Percentiles rank a stretch among this genome's conserved stretches.
Conservation (phyloP, 2,797 vertebrate genomes). For the Rhodeus uyekii region DNA sequence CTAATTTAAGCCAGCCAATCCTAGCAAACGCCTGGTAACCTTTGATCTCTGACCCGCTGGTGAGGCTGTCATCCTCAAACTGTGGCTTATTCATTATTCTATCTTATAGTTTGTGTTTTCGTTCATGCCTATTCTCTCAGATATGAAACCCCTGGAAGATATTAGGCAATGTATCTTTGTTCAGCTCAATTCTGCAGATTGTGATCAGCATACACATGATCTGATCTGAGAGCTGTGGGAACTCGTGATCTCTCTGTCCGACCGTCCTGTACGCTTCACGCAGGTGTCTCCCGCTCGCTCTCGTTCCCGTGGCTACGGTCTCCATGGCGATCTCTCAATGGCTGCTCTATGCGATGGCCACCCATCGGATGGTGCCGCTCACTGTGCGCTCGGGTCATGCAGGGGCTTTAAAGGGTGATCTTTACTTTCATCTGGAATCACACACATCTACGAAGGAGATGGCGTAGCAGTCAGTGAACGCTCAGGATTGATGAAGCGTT, state of each 20-base stretch:
- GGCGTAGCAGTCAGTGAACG: no score
- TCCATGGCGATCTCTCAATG: constrained; percentile 8
- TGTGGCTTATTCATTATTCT: neutral
- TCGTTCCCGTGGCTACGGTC: constrained; percentile 5
- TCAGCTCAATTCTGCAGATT: neutral
- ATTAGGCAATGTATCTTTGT: neutral
- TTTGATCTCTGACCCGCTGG: neutral
- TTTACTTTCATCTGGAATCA: neutral
- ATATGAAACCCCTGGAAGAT: neutral
- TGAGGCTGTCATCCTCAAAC: no score
- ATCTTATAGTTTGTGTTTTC: neutral
- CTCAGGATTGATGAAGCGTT: neutral
- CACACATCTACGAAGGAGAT: no score
- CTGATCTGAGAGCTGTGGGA: neutral
- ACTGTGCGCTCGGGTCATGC: neutral
- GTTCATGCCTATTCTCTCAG: neutral
- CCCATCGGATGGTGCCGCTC: neutral
- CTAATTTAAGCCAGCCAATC: neutral
- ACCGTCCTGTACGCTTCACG: no score
- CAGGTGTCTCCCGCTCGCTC: neutral
- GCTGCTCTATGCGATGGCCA: neutral
- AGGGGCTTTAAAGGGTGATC: neutral
- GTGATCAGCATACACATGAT: neutral
- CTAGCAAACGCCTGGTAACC: neutral
- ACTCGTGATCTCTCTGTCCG: neutral